phyloP scores from a whole-genome alignment of 2,113 vertebrate genomes.

The Ginglymostoma cirratum region DNA sequence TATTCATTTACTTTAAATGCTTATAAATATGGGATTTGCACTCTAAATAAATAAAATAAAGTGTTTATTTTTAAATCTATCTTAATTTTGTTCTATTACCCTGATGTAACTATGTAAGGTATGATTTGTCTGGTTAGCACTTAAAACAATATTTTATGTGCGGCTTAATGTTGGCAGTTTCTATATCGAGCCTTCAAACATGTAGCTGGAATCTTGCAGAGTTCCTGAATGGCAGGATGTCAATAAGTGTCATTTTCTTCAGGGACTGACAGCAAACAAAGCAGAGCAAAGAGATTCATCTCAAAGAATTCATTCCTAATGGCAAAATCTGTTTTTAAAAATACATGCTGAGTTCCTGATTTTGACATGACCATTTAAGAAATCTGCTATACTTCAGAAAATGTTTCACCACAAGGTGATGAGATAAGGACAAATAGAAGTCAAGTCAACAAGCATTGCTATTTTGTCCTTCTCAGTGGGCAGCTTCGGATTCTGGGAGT shows the following conservation, averaged over 20 bases:
- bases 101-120: too few species aligned
- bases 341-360: neutral
- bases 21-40: too few species aligned
- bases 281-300: neutral
- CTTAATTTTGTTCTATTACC: too few species aligned
- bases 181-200: neutral
- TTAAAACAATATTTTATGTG: neutral
- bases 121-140: too few species aligned
- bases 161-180: neutral
- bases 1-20: neutral
- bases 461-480: neutral
- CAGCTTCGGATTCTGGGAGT: neutral
- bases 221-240: neutral
- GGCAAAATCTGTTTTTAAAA: neutral
- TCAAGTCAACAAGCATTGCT: neutral
- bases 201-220: neutral
- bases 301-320: neutral
- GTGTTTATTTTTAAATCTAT: neutral
- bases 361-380: neutral
- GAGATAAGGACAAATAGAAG: neutral
- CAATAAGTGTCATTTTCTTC: neutral
- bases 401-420: neutral
- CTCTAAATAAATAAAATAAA: too few species aligned
- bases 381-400: neutral
- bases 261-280: neutral